Percentiles rank a stretch among this genome's conserved stretches.
Evolutionary conservation across 2,113 vertebrate species (phyloP).

Genomic region (Oostethus manadensis): DNA sequence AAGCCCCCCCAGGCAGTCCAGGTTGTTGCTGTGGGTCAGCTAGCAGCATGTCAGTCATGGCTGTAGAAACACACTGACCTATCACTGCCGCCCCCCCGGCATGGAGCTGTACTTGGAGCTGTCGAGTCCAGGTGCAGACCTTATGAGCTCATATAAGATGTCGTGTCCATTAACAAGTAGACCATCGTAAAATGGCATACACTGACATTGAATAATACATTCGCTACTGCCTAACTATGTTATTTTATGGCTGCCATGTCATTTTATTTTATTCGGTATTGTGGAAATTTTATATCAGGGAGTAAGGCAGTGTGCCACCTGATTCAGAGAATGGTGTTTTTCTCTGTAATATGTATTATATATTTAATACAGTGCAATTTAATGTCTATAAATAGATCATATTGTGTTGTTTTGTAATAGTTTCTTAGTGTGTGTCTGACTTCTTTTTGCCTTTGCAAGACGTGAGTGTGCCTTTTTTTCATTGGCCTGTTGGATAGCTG

Average conservation of each 20-base stretch:
- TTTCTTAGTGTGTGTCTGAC: neutral
- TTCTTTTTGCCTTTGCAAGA: too few relatives aligned
- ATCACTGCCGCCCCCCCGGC: constrained; percentile 36
- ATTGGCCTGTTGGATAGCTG: too few relatives aligned
- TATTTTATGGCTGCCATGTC: neutral
- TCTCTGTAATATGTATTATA: neutral
- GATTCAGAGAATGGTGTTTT: neutral
- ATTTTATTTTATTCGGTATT: neutral
- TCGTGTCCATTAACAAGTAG: neutral
- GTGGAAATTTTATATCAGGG: neutral
- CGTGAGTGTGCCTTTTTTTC: too few relatives aligned
- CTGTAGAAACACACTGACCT: constrained; percentile 13
- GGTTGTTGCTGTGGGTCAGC: constrained; percentile 8
- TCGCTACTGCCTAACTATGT: neutral
- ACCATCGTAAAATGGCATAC: neutral
- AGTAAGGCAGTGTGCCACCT: neutral
- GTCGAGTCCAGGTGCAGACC: constrained; percentile 32
- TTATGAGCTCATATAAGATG: neutral
- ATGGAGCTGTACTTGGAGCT: constrained; percentile 30
- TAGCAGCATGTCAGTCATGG: constrained; percentile 28
- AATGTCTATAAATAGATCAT: neutral
- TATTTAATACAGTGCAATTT: neutral
- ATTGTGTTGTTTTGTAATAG: neutral
- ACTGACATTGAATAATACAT: neutral
- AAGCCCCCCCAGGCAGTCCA: constrained; percentile 4